Conservation (phyloP, 2,797 vertebrate genomes). For the Hapalemur alaotrensis region DNA sequence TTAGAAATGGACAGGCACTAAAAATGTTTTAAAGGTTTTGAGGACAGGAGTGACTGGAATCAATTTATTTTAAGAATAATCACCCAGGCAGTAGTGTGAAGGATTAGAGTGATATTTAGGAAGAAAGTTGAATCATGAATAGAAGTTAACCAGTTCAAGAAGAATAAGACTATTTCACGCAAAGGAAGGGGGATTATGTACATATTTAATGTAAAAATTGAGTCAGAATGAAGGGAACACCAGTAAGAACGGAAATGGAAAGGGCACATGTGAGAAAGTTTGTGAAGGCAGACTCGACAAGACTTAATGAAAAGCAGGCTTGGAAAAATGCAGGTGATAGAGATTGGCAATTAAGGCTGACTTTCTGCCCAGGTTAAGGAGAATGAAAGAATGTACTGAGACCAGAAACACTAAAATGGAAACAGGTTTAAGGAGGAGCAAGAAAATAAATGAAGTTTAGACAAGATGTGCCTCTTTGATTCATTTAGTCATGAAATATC, state of each 20-base stretch:
- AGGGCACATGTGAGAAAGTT: neutral
- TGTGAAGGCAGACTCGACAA: neutral
- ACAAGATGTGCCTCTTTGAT: neutral
- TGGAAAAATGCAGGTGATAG: neutral
- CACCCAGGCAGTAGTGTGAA: neutral
- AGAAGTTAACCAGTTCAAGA: no score
- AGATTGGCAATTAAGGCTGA: neutral
- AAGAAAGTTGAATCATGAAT: no score
- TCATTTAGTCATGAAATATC: conserved; percentile 1
- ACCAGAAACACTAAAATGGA: neutral
- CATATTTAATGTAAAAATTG: neutral
- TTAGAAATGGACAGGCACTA: neutral
- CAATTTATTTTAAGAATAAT: neutral
- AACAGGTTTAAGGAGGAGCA: neutral
- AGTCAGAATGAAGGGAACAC: neutral
- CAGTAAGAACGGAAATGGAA: neutral
- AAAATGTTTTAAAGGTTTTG: neutral
- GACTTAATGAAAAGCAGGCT: neutral
- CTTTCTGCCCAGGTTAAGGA: neutral
- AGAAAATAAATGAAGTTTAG: neutral
- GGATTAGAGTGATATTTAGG: neutral
- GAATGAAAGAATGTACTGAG: neutral
- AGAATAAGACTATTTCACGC: no score
- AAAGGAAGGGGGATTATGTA: neutral
- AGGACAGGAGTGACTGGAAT: neutral